Evolutionary conservation across 2,888 invertebrate species (phyloP).

Genomic region (Ptychoptera contaminata): DNA sequence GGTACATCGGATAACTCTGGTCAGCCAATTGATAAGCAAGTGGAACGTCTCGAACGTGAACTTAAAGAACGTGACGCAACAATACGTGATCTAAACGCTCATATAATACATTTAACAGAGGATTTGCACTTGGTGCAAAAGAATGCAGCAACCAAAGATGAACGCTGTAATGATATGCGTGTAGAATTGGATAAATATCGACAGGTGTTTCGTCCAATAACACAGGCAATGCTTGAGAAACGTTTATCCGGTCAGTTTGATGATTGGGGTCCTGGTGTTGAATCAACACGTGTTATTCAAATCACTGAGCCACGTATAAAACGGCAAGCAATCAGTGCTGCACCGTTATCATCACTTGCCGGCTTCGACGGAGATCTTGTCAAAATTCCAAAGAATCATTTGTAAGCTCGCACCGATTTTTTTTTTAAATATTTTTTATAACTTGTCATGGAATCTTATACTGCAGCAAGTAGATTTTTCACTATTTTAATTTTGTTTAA

Average conservation of each 20-base stretch:
- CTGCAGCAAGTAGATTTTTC: too few relatives aligned
- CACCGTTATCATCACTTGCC: constrained; percentile 47
- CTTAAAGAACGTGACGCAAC: constrained; percentile 17
- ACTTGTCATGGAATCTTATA: too few relatives aligned
- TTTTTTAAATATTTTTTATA: too few relatives aligned
- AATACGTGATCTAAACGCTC: constrained; percentile 18
- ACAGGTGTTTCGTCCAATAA: constrained; percentile 53
- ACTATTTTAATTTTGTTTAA: too few relatives aligned
- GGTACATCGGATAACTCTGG: neutral
- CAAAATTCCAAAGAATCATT: constrained; percentile 53
- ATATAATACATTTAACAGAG: constrained; percentile 19
- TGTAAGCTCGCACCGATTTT: constrained; percentile 31
- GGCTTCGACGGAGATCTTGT: constrained; percentile 40
- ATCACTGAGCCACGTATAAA: constrained; percentile 35
- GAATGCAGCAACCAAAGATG: constrained; percentile 45
- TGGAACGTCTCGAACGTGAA: constrained; percentile 15
- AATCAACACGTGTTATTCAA: constrained; percentile 37
- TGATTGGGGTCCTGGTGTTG: constrained; percentile 34
- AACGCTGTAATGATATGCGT: constrained; percentile 58
- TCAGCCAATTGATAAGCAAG: constrained; percentile 8
- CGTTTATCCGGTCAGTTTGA: constrained; percentile 32
- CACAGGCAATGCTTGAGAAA: constrained; percentile 45
- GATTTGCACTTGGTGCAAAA: constrained; percentile 19
- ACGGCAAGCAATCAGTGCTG: constrained; percentile 62
- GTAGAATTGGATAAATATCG: constrained; percentile 77